Evolutionary conservation across 2,888 invertebrate species (phyloP).

Genomic region (Eueremaeus valkanovi): DNA sequence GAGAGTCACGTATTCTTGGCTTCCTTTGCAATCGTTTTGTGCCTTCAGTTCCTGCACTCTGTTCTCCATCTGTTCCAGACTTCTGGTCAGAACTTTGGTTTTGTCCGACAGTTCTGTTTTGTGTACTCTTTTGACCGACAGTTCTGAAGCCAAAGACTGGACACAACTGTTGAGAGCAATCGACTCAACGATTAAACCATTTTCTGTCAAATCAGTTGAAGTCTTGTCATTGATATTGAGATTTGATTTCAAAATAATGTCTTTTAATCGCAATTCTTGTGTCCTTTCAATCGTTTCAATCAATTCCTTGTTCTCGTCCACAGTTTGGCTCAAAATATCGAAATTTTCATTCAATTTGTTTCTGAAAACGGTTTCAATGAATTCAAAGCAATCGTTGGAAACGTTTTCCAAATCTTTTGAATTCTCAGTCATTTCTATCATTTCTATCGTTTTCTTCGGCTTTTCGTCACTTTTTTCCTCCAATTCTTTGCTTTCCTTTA

Average conservation of each 20-base stretch:
- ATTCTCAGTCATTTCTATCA: background rate
- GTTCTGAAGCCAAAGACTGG: background rate
- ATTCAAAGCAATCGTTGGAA: background rate
- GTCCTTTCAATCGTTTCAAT: background rate
- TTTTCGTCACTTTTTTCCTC: too few relatives aligned
- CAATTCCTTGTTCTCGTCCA: background rate
- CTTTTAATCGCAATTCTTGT: background rate
- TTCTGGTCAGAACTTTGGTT: background rate
- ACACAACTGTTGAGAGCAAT: background rate
- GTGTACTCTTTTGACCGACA: background rate
- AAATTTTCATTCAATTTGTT: background rate
- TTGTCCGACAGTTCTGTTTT: conserved; percentile 2
- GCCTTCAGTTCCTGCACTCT: background rate
- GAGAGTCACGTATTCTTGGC: background rate
- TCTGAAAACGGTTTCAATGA: background rate
- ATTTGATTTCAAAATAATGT: background rate
- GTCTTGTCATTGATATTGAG: background rate
- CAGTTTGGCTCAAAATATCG: background rate
- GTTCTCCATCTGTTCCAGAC: background rate
- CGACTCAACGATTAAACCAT: background rate
- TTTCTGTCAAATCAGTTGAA: conserved; percentile 5
- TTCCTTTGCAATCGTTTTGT: background rate
- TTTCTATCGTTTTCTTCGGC: background rate
- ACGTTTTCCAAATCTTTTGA: conserved; percentile 1
- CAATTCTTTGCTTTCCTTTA: too few relatives aligned